A percentile compares a stretch with the other conserved stretches of the same genome.
Evolutionary conservation across 2,113 vertebrate genomes (phyloP).

Genomic region (Dendrocopos noguchii): DNA sequence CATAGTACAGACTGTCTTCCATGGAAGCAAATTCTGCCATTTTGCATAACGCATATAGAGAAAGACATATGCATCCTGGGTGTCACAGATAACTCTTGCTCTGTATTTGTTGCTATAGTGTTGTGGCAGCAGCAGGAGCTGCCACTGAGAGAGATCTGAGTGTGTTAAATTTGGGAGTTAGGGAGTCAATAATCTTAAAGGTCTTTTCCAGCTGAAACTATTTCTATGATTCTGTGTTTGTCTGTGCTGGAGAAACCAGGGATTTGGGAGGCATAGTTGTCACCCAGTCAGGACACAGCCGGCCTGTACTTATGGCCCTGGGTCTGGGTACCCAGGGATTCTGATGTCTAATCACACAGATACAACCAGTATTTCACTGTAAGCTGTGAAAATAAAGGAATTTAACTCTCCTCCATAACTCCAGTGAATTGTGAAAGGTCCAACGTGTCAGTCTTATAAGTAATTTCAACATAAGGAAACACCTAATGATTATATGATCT

Average conservation of each 20-base stretch:
- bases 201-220: too few relatives aligned
- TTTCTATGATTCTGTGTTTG: background rate
- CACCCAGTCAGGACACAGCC: background rate
- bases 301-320: background rate
- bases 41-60: background rate
- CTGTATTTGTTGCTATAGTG: background rate
- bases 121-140: background rate
- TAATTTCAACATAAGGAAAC: background rate
- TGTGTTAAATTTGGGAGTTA: too few relatives aligned
- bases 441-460: background rate
- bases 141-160: background rate
- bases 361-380: background rate
- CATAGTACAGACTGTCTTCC: background rate
- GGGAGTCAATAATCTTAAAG: too few relatives aligned
- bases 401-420: background rate
- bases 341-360: background rate
- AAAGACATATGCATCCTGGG: rapidly evolving
- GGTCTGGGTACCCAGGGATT: background rate
- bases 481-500: background rate
- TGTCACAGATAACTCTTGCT: background rate
- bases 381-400: background rate
- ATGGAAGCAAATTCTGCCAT: background rate
- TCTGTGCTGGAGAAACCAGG: background rate
- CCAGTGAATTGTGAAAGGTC: background rate
- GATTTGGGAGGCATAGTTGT: background rate